Evolutionary conservation across 2,888 invertebrate species (phyloP), one percentile per base, ranked within the genome.

Genomic region (Lysandra bellargus): DNA sequence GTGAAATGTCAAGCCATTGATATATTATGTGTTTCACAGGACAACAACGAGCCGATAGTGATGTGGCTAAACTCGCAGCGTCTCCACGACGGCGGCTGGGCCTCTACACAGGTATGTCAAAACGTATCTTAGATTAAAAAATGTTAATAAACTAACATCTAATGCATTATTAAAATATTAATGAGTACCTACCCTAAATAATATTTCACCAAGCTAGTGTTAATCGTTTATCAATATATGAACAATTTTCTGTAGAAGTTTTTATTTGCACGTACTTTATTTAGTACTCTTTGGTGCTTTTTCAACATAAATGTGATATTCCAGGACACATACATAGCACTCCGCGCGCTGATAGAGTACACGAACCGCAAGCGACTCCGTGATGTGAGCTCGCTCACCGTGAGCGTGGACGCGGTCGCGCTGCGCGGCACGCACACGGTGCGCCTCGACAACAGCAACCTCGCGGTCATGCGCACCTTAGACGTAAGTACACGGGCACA

Each of bases 31-130:
- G 57, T 57, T 57, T 57, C 17, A 2, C 97, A 98, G 88, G 98
- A 98, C 86, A 96, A 96, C 84, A 96, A 98, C 80, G 98, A 98
- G 86, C 96, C 97, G 2, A 98, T 98, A 83, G 98, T 98, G 12
- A 97, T 97, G 88, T 98, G 98, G 98, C 93, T 98, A 72, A 98
- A 98, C 88, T 95, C 98, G 0, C 98, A 98, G 88, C 95, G 98
- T 79, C 92, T 98, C 6, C 96, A 97, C 3, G 98, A 98, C 84
- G 98, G 97, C 5, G 98, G 98, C 0, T 98, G 98, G 98, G 97
- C 97, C 0, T 97, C 97, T 2, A 98, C 98, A 0, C 98, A 98
- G 94, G 96, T 92, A 77, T 79, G 81, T 44, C 17, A 33, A 33
- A 33, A 33, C 33, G 33, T 33, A 33, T 33, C 33, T 33, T 33